These are phyloP conservation scores for Momotus momota DNA, from an alignment of 2,797 vertebrate species.

Conservation along the genomic window DNA sequence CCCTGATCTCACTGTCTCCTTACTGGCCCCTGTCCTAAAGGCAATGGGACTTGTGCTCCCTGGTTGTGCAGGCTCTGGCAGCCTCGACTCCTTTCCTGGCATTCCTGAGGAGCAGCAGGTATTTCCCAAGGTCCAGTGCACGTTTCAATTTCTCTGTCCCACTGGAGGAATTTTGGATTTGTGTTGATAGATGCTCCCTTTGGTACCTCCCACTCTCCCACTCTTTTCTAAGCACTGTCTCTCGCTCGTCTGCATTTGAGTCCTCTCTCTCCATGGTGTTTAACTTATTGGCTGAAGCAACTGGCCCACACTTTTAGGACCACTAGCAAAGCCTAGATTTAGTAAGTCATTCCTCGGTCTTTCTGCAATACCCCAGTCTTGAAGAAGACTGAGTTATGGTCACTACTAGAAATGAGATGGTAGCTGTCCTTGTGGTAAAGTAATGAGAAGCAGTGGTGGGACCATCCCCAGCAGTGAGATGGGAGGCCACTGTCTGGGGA, in stretches of 20 bases:
- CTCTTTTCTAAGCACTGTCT: background rate
- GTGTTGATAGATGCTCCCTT: background rate
- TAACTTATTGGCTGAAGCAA: background rate
- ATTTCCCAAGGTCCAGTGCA: background rate
- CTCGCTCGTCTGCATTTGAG: background rate
- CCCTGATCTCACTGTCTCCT: accelerated
- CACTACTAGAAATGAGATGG: background rate
- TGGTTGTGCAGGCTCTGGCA: background rate
- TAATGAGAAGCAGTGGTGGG: background rate
- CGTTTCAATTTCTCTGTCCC: background rate
- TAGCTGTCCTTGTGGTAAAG: background rate
- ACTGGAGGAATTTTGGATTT: background rate
- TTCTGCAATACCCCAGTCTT: background rate
- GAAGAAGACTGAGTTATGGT: background rate
- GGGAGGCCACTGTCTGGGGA: background rate
- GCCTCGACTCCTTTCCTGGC: background rate
- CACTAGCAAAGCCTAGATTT: background rate
- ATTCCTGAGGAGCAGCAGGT: background rate
- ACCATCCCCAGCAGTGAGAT: background rate
- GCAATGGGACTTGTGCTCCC: background rate
- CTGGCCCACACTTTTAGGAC: background rate
- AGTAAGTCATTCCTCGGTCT: background rate
- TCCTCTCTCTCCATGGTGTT: background rate
- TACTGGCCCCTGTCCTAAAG: background rate
- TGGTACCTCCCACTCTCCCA: background rate